These are phyloP conservation scores for Psophia crepitans DNA, from an alignment of 2,113 vertebrate species.

Conservation along the genomic window DNA sequence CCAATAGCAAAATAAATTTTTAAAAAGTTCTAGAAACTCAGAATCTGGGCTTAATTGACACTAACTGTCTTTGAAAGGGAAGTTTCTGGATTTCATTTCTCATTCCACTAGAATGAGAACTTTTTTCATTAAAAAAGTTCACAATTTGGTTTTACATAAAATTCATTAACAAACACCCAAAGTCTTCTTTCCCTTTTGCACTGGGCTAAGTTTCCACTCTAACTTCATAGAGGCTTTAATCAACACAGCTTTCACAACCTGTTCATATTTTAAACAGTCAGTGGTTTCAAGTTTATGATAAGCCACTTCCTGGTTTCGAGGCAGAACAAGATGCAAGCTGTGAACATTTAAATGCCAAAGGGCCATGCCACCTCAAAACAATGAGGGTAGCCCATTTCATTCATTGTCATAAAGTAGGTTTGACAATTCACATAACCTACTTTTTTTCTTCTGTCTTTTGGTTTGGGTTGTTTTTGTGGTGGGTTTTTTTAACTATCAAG, in stretches of 20 bases:
- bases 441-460: background rate
- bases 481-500: background rate
- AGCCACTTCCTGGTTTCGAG: background rate
- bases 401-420: background rate
- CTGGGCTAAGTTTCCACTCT: background rate
- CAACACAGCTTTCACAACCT: background rate
- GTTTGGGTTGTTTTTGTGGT: no score
- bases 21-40: background rate
- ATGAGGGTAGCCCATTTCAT: background rate
- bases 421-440: background rate
- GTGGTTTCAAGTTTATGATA: background rate
- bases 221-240: background rate
- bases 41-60: background rate
- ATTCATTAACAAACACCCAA: background rate
- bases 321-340: background rate
- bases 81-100: background rate
- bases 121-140: background rate
- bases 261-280: background rate
- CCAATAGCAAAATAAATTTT: background rate
- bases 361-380: background rate
- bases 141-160: background rate
- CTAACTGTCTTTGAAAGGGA: background rate
- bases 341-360: background rate
- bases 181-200: background rate
- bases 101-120: background rate